Percentiles rank a stretch among this genome's conserved stretches.
phyloP scores from a whole-genome alignment of 2,888 invertebrate genomes.

The Ferdinandea cuprea region DNA sequence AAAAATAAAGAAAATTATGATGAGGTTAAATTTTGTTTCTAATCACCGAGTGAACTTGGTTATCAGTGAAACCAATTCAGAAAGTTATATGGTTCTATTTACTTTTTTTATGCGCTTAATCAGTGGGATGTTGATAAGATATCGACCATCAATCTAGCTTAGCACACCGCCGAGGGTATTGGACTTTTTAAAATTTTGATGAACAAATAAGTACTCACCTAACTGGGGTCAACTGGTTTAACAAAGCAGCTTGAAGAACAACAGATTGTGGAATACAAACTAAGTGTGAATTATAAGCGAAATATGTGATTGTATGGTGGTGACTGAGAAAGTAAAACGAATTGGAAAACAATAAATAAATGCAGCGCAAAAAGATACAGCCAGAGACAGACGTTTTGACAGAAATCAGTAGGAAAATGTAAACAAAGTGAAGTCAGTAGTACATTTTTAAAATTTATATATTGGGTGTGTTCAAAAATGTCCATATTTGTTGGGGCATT shows the following conservation, averaged over 20 bases:
- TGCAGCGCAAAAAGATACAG: too few species aligned
- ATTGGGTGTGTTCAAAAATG: too few species aligned
- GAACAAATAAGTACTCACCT: neutral
- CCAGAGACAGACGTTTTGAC: too few species aligned
- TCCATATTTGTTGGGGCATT: too few species aligned
- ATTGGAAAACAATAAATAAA: too few species aligned
- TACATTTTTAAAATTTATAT: too few species aligned
- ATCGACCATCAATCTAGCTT: neutral
- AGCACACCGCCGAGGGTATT: neutral
- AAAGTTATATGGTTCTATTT: neutral
- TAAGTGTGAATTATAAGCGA: constrained; percentile 7
- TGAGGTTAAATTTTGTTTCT: neutral
- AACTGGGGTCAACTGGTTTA: neutral
- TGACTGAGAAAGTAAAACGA: neutral
- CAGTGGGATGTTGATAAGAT: constrained; percentile 27
- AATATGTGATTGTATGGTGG: too few species aligned
- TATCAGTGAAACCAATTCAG: constrained; percentile 20
- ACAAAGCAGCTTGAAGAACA: neutral
- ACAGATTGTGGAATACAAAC: neutral
- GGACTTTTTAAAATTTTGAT: neutral
- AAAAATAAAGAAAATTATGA: neutral
- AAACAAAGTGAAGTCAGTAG: too few species aligned
- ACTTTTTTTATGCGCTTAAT: neutral
- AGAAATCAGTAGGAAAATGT: too few species aligned
- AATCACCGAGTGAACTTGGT: neutral